A percentile compares a stretch with the other conserved stretches of the same genome.
These are phyloP conservation scores for Actias luna DNA, from an alignment of 2,888 invertebrate genomes.

Conservation along the genomic window DNA sequence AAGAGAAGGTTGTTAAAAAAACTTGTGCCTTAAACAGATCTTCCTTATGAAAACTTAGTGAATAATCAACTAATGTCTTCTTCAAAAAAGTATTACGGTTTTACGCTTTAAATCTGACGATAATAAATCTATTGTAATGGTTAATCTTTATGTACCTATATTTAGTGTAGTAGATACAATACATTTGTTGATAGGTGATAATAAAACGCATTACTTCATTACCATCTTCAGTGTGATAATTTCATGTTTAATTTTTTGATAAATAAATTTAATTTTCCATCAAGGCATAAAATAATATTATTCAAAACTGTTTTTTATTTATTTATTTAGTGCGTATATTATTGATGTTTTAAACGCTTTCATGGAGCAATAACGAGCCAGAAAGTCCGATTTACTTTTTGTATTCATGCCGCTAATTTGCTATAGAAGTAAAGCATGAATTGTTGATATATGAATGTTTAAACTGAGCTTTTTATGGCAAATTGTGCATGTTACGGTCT, in stretches of 20 bases:
- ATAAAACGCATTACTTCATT: slow-evolving; percentile 17
- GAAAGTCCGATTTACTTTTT: no score
- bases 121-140: slow-evolving; percentile 47
- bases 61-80: slow-evolving; percentile 39
- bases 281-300: neutral
- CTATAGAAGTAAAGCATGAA: no score
- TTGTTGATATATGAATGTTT: no score
- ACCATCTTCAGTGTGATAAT: slow-evolving; percentile 25
- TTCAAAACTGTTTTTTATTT: neutral
- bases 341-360: no score
- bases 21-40: slow-evolving; percentile 61
- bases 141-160: slow-evolving; percentile 40
- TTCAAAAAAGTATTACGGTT: slow-evolving; percentile 75
- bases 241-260: neutral
- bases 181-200: slow-evolving; percentile 9
- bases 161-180: slow-evolving; percentile 27
- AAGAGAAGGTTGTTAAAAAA: slow-evolving; percentile 24
- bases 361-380: no score
- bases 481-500: no score
- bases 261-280: neutral
- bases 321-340: neutral
- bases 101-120: slow-evolving; percentile 74
- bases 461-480: no score
- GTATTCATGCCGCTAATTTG: no score
- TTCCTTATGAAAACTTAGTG: slow-evolving; percentile 55